Evolutionary conservation across 2,888 invertebrate genomes (phyloP).

Genomic region (Leucania comma): DNA sequence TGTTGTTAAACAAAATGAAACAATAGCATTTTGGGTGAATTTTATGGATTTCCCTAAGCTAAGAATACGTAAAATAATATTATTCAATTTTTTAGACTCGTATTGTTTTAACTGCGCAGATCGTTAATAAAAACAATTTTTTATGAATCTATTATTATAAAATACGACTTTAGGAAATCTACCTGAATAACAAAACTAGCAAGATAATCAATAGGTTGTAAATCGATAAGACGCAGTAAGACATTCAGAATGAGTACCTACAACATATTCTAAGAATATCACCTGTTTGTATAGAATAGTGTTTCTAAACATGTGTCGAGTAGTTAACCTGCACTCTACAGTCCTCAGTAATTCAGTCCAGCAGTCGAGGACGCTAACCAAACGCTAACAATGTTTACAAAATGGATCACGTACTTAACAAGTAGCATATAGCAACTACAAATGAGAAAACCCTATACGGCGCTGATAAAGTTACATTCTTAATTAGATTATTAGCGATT

Average conservation of each 20-base stretch:
- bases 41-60: conserved; percentile 17
- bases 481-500: conserved; percentile 52
- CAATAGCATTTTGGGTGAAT: neutral
- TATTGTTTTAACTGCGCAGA: conserved; percentile 20
- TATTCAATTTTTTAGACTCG: conserved; percentile 5
- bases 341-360: conserved; percentile 19
- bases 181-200: conserved; percentile 24
- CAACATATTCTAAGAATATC: conserved; percentile 54
- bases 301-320: conserved; percentile 54
- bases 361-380: conserved; percentile 72
- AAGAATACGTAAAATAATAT: conserved; percentile 4
- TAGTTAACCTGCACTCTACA: conserved; percentile 47
- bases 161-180: conserved; percentile 9
- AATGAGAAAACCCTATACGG: conserved; percentile 65
- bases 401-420: conserved; percentile 82
- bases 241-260: conserved; percentile 36
- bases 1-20: conserved; percentile 32
- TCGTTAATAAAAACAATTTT: conserved; percentile 6
- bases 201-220: neutral
- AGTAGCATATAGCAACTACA: conserved; percentile 72
- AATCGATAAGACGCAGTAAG: conserved; percentile 30
- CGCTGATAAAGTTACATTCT: conserved; percentile 57
- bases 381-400: conserved; percentile 84
- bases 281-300: conserved; percentile 56
- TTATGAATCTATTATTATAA: conserved; percentile 18